These are phyloP conservation scores for Chloroceryle inda DNA, from an alignment of 2,797 vertebrate genomes.

Conservation along the genomic window DNA sequence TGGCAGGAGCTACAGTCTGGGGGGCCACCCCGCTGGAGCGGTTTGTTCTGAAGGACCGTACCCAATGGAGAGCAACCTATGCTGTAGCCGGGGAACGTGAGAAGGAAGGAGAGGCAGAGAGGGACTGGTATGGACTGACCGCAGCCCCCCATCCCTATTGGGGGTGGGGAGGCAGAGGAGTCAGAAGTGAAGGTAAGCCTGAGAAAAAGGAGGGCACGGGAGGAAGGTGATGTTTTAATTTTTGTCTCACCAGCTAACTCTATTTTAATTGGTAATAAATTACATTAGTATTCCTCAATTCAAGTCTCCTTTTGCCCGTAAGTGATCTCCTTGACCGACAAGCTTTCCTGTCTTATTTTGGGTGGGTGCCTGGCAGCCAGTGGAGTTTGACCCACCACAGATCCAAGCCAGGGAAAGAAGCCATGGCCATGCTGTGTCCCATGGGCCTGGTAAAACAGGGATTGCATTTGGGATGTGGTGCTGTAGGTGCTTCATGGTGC, in stretches of 20 bases:
- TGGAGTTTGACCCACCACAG: neutral
- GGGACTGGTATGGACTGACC: fast-evolving
- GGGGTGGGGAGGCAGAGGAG: neutral
- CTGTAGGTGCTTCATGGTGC: neutral
- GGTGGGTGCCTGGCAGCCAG: fast-evolving
- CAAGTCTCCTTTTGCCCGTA: neutral
- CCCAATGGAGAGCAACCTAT: neutral
- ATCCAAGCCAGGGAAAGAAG: neutral
- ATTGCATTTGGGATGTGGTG: fast-evolving
- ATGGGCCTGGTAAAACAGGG: neutral
- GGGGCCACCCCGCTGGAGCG: neutral
- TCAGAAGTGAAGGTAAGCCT: fast-evolving
- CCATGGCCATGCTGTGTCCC: fast-evolving
- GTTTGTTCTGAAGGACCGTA: neutral
- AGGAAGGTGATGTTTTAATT: neutral
- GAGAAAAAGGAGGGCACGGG: neutral
- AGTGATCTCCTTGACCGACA: neutral
- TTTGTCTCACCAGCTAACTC: neutral
- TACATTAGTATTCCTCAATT: neutral
- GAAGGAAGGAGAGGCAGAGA: neutral
- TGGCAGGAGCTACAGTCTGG: neutral
- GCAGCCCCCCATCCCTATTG: fast-evolving
- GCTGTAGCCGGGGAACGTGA: neutral
- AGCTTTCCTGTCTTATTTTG: neutral
- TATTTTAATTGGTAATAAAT: neutral